Evolutionary conservation across 2,797 vertebrate genomes (phyloP).

Genomic region (Sebastes elongatus): DNA sequence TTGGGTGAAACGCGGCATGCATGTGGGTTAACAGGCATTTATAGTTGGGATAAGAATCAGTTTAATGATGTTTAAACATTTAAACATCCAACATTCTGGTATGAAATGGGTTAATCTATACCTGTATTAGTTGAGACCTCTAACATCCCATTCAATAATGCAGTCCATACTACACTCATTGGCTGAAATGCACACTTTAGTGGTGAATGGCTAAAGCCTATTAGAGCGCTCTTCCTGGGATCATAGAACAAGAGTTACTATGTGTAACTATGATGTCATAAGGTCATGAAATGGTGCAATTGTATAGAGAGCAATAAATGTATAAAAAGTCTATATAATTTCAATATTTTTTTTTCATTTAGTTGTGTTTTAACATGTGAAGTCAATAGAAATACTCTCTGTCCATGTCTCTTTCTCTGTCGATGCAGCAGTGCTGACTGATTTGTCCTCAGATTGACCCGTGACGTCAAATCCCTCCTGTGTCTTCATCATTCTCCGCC

Average conservation of each 20-base stretch:
- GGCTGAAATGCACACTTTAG: not conserved
- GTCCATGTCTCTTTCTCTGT: not conserved
- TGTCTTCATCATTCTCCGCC: conserved; percentile 25
- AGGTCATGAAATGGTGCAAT: not conserved
- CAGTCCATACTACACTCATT: not conserved
- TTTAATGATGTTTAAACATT: not conserved
- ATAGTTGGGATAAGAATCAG: not conserved
- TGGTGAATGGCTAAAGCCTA: not conserved
- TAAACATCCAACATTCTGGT: not conserved
- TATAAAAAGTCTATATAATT: not conserved
- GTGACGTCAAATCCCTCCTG: not conserved
- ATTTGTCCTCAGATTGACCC: conserved; percentile 6
- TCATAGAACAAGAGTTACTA: not conserved
- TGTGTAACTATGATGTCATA: not conserved
- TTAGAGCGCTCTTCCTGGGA: not conserved
- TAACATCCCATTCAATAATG: not conserved
- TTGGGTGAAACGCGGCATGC: not conserved
- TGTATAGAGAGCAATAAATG: not conserved
- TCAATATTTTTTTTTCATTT: no score
- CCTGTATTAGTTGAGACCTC: not conserved
- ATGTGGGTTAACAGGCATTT: not conserved
- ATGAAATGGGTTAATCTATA: not conserved
- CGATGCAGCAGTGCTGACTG: not conserved
- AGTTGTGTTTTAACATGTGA: not conserved
- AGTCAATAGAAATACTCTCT: no score